Conservation (phyloP, 2,797 vertebrate genomes). For the Amblyopsis hoosieri region DNA sequence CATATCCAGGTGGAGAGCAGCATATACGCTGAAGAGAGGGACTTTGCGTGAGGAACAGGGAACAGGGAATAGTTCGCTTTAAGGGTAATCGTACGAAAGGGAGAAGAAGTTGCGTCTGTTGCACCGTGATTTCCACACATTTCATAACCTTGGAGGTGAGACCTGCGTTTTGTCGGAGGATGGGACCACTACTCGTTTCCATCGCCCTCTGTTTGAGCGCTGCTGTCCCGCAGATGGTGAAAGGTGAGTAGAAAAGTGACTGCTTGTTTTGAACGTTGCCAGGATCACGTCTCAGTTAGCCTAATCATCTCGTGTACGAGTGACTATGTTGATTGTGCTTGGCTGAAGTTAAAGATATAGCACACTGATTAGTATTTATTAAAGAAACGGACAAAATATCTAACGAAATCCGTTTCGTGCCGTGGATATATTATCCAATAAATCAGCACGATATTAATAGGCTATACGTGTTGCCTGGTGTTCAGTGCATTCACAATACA, state of each 20-base stretch:
- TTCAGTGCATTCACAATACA: too few species aligned
- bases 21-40: conserved; percentile 29
- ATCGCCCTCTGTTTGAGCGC: conserved; percentile 75
- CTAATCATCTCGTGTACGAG: not conserved
- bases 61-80: conserved; percentile 53
- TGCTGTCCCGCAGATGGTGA: conserved; percentile 77
- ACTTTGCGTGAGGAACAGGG: conserved; percentile 58
- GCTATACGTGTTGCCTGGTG: too few species aligned
- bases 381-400: too few species aligned
- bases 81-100: conserved; percentile 27
- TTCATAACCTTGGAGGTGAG: conserved; percentile 69
- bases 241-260: conserved; percentile 73
- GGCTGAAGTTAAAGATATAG: too few species aligned
- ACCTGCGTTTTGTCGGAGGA: conserved; percentile 62
- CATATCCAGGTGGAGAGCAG: conserved; percentile 28
- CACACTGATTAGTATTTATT: too few species aligned
- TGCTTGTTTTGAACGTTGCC: conserved; percentile 11
- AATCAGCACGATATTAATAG: too few species aligned
- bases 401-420: too few species aligned
- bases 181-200: conserved; percentile 78
- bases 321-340: not conserved
- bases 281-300: conserved; percentile 18
- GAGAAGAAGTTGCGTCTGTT: conserved; percentile 68
- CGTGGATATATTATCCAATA: too few species aligned
- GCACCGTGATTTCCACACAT: conserved; percentile 35